Evolutionary conservation across 92 coral and sea anemone species (phyloP), one percentile per base, ranked within the genome.

Genomic region (Scolanthus callimorphus): DNA sequence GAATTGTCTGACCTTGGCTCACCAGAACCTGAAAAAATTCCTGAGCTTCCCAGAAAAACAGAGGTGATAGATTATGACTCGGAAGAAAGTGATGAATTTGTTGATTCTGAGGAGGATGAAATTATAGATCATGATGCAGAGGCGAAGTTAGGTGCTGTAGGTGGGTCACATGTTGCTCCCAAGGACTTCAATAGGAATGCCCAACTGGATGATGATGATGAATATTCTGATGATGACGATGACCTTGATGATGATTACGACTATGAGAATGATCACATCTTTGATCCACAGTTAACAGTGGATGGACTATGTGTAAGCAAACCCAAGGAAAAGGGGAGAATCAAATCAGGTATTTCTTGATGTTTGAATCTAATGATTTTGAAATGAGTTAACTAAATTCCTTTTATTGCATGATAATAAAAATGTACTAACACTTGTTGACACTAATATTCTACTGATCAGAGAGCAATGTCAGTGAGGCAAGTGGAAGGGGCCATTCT

Each of bases 261-360:
- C 39, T 60, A 67, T 47, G 74, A 66, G 39, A 63, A 60, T 65
- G 73, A 58, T 63, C 71, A 69, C 1, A 24, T 39, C 25, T 73
- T 86, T 72, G 82, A 62, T 3, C 68, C 79, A 24, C 63, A 83
- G 44, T 25, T 72, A 11, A 53, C 77, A 31, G 90, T 88, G 45
- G 96, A 88, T 78, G 90, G 96, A 17, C 62, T 88, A 20, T 88
- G 90, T 62, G 74, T 60, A 39, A 88, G 96, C 55, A 85, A 74
- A 43, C 82, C 50, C 20, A 80, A 67, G 55, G 60, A 39, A 50
- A 77, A 58, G 57, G 53, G 27, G 3, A 65, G 63, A 25, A 64
- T 39, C 17, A 51, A 27, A 37, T 39, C 73, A 38, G 63, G 79
- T 27, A 57, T 69, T 22, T 29, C 43, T 8, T 17, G 10, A 28